These are phyloP conservation scores for Mnemiopsis leidyi DNA, from an alignment of 37 sponge, comb jelly and placozoan species.

Conservation along the genomic window DNA sequence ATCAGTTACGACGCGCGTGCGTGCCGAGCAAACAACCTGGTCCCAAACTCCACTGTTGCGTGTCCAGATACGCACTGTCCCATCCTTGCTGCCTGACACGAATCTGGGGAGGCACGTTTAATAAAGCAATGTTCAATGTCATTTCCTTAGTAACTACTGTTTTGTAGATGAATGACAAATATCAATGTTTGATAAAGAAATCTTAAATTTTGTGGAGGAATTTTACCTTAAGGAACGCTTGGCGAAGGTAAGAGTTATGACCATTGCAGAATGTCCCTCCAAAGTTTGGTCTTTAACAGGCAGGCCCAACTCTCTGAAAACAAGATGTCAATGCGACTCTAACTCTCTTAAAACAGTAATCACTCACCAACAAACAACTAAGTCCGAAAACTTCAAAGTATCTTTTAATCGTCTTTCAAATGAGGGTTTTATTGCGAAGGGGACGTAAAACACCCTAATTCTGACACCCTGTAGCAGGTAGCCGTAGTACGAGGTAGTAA, in stretches of 20 bases:
- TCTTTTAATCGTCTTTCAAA: neutral
- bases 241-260: constrained; percentile 3
- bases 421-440: too few species aligned
- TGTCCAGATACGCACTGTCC: constrained; percentile 8
- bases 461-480: too few species aligned
- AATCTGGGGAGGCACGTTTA: constrained; percentile 3
- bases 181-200: too few species aligned
- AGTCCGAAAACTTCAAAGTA: neutral
- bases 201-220: too few species aligned
- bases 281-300: neutral
- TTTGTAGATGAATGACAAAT: too few species aligned
- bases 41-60: neutral
- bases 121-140: too few species aligned
- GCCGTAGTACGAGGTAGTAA: too few species aligned
- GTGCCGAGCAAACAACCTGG: neutral
- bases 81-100: constrained; percentile 15
- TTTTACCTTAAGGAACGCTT: constrained; percentile 14
- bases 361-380: neutral
- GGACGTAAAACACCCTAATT: too few species aligned
- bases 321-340: neutral
- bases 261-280: constrained; percentile 40
- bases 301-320: constrained; percentile 1
- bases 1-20: neutral
- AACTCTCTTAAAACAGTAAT: neutral
- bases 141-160: too few species aligned